Conservation (phyloP, 2,113 vertebrate genomes). For the Planiliza haematocheilus region DNA sequence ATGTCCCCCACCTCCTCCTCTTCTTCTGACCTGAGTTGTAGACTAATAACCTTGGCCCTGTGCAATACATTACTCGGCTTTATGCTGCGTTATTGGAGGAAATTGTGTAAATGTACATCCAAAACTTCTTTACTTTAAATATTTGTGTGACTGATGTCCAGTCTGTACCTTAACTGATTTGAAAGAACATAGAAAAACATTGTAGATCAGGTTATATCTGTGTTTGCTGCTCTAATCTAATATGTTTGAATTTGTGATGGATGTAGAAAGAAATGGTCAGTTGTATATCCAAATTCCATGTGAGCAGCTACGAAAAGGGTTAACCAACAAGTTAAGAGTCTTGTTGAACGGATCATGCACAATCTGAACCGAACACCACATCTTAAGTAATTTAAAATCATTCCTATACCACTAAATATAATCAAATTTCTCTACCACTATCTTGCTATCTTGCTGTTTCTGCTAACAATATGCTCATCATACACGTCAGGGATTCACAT, state of each 20-base stretch:
- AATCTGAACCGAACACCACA: too few species aligned
- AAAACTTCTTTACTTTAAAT: conserved; percentile 23
- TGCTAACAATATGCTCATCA: neutral
- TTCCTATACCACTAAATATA: neutral
- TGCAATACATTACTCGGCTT: conserved; percentile 81
- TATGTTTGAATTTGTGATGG: neutral
- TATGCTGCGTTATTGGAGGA: conserved; percentile 83
- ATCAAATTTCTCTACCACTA: too few species aligned
- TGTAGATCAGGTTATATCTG: neutral
- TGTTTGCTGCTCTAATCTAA: too few species aligned
- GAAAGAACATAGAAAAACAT: too few species aligned
- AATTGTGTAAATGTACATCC: conserved; percentile 49
- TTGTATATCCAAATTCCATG: neutral
- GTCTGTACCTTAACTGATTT: neutral
- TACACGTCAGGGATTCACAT: neutral
- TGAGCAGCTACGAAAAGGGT: neutral
- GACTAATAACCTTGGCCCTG: conserved; percentile 85
- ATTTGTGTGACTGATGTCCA: conserved; percentile 28
- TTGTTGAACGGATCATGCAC: too few species aligned
- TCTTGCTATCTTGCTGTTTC: too few species aligned
- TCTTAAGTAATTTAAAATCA: too few species aligned
- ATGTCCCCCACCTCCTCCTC: conserved; percentile 61
- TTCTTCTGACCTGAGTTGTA: conserved; percentile 84
- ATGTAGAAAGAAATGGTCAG: neutral
- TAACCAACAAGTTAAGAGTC: too few species aligned